Evolutionary conservation across 2,797 vertebrate species (phyloP).

Genomic region (Anomalospiza imberbis): DNA sequence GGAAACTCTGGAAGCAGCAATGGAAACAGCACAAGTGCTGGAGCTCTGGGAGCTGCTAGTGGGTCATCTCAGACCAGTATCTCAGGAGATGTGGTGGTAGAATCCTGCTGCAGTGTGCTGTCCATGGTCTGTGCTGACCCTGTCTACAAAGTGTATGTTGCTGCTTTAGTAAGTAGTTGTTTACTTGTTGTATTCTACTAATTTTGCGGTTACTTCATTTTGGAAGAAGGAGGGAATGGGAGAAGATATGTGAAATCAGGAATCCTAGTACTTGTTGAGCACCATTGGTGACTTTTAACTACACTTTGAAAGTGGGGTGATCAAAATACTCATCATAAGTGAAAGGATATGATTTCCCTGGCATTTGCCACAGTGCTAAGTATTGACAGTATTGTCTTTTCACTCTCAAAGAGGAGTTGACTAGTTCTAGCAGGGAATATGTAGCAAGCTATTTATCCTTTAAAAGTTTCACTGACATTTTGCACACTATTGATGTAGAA

Average conservation of each 20-base stretch:
- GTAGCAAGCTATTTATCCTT: neutral
- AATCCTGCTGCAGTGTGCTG: conserved; percentile 87
- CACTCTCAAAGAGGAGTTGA: neutral
- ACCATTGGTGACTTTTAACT: neutral
- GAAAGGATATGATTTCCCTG: neutral
- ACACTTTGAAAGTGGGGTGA: neutral
- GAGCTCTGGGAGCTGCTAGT: conserved; percentile 64
- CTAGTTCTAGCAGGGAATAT: neutral
- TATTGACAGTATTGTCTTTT: neutral
- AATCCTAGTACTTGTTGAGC: neutral
- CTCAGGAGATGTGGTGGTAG: conserved; percentile 86
- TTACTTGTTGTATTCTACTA: neutral
- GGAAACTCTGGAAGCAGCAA: conserved; percentile 72
- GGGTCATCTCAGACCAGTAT: conserved; percentile 74
- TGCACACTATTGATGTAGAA: neutral
- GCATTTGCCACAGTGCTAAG: neutral
- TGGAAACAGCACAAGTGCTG: conserved; percentile 63
- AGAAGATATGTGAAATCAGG: neutral
- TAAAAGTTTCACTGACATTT: neutral
- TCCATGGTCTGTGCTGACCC: conserved; percentile 90
- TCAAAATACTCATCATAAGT: neutral
- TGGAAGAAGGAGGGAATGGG: neutral
- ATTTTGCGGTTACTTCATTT: neutral
- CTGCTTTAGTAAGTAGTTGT: conserved; percentile 86
- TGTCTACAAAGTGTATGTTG: conserved; percentile 92